phyloP scores from a whole-genome alignment of 2,797 vertebrate species.

The Mormyrus proboscirostris region DNA sequence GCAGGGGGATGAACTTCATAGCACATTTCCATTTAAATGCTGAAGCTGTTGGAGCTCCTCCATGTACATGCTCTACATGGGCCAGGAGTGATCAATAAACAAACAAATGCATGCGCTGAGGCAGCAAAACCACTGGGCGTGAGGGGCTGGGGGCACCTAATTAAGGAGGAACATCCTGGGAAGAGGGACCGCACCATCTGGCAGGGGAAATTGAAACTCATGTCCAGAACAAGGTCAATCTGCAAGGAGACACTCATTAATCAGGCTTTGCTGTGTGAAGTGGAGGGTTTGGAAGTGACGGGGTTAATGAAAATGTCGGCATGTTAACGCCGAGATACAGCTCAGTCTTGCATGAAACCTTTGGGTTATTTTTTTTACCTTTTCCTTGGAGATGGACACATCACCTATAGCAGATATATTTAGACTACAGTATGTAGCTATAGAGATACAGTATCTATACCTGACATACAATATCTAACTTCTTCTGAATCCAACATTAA shows the following conservation, averaged over 20 bases:
- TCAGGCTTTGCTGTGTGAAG: constrained; percentile 45
- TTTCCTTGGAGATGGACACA: background rate
- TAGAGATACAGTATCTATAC: background rate
- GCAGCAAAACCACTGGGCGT: background rate
- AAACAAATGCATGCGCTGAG: background rate
- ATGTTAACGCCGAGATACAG: background rate
- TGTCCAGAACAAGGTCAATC: constrained; percentile 36
- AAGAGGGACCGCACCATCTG: constrained; percentile 41
- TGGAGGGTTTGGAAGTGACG: background rate
- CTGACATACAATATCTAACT: background rate
- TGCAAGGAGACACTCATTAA: constrained; percentile 48
- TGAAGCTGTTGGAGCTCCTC: background rate
- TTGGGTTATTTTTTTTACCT: background rate
- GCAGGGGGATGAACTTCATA: background rate
- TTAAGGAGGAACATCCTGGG: constrained; percentile 32
- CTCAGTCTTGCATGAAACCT: background rate
- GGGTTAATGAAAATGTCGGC: background rate
- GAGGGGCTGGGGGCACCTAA: constrained; percentile 29
- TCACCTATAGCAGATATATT: background rate
- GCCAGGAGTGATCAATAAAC: background rate
- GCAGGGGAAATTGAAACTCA: constrained; percentile 30
- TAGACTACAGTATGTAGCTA: background rate
- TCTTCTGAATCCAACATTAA: background rate
- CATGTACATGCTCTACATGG: background rate
- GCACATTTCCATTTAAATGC: background rate